These are phyloP conservation scores for Drosophila leontia DNA, from an alignment of 1,140 invertebrate genomes.

Conservation along the genomic window DNA sequence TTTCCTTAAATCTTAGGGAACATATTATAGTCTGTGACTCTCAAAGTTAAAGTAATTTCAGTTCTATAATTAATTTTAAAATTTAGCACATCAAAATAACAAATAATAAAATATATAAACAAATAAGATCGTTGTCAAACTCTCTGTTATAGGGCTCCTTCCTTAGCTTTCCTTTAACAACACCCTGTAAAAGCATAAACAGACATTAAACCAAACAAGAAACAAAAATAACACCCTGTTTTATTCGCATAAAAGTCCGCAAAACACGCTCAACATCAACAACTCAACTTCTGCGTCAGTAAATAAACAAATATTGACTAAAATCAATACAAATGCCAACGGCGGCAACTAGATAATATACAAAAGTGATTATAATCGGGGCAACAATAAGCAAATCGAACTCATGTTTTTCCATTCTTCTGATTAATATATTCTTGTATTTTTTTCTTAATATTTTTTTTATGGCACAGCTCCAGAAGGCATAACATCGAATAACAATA, in stretches of 20 bases:
- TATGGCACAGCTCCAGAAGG: slow-evolving; percentile 54
- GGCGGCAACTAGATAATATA: slow-evolving; percentile 50
- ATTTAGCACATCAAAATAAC: too few species aligned
- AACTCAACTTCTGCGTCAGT: slow-evolving; percentile 66
- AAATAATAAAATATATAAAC: too few species aligned
- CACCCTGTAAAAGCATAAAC: neutral
- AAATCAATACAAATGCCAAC: slow-evolving; percentile 68
- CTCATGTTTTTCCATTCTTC: slow-evolving; percentile 39
- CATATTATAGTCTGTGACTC: too few species aligned
- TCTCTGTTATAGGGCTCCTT: too few species aligned
- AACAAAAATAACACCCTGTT: slow-evolving; percentile 19
- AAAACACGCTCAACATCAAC: slow-evolving; percentile 52
- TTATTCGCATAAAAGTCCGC: slow-evolving; percentile 37
- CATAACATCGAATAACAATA: slow-evolving; percentile 59
- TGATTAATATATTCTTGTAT: slow-evolving; percentile 16
- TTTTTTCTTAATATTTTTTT: slow-evolving; percentile 42
- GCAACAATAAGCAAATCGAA: slow-evolving; percentile 31
- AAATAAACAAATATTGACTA: slow-evolving; percentile 81
- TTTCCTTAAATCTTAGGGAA: too few species aligned
- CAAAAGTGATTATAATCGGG: slow-evolving; percentile 57
- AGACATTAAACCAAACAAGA: neutral
- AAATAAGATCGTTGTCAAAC: too few species aligned
- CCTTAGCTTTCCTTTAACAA: neutral
- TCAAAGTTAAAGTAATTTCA: too few species aligned
- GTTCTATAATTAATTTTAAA: too few species aligned